Conservation (phyloP, 2,888 invertebrate genomes). For the Temnothorax rugatulus region DNA sequence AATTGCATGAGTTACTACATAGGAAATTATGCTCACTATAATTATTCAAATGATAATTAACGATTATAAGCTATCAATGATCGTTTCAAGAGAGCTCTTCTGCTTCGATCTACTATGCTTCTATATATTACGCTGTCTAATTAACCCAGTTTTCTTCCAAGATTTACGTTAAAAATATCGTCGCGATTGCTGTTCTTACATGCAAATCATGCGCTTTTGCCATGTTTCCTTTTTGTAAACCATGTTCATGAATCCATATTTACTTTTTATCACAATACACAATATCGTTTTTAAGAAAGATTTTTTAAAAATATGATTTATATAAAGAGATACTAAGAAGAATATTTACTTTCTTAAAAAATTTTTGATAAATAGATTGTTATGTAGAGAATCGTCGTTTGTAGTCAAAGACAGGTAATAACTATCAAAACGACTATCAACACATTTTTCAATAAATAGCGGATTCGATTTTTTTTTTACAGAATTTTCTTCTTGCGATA, state of each 20-base stretch:
- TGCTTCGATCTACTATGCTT: not conserved
- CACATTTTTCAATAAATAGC: not conserved
- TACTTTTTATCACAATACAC: not conserved
- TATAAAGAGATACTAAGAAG: not conserved
- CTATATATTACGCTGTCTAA: constrained; percentile 28
- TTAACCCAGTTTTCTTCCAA: constrained; percentile 55
- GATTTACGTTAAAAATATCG: constrained; percentile 67
- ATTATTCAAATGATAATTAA: constrained; percentile 11
- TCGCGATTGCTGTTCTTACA: constrained; percentile 35
- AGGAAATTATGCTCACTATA: not conserved
- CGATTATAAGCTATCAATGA: constrained; percentile 11
- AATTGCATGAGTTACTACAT: not conserved
- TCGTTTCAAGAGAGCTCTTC: not conserved
- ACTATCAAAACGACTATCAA: not conserved
- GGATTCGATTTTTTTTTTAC: not conserved
- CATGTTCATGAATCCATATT: too few species aligned
- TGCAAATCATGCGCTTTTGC: not conserved
- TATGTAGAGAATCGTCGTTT: not conserved
- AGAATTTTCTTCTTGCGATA: not conserved
- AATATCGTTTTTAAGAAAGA: not conserved
- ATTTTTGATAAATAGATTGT: not conserved
- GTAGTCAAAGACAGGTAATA: not conserved
- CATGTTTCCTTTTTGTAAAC: too few species aligned
- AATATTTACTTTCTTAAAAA: not conserved
- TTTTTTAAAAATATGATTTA: not conserved